Base-by-base conservation (phyloP, 1,140 invertebrate genomes). In the Cyclina sinensis region DNA sequence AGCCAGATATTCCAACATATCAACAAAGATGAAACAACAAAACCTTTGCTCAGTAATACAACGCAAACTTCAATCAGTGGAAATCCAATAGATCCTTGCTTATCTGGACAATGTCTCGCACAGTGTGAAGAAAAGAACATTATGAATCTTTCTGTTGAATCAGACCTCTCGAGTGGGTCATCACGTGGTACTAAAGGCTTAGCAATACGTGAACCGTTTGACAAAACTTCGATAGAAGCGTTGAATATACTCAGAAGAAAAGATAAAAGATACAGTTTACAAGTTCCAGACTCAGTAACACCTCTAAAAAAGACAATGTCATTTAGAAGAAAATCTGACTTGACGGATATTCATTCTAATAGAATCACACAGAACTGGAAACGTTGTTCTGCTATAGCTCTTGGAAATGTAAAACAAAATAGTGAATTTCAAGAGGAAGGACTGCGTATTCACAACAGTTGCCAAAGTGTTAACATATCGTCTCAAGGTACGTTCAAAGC, bases 261-360 rank as follows among this genome's bases (percentile, higher is more conserved):
- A 16, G 27, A 27, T 37, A 32, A 32, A 21, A 35, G 65, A 70
- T 70, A 51, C 21, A 78, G 74, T 37, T 35, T 78, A 35, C 46
- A 78, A 54, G 74, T 78, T 30, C 74, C 74, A 35, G 54, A n/a
- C 12, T 21, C 27, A 18, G 9, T 51, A 0, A 37, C 16, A 35
- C 27, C 46, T 9, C 1, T 30, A 30, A 78, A 18, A 18, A 78
- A 54, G 5, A 51, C 0, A 35, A n/a, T 78, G 32, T 35, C 74
- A 14, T 54, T 78, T 18, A 78, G 74, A 54, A 51, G 74, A 37
- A 78, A n/a, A 18, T 78, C 74, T 0, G 74, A 78, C 32, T 5
- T 35, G 18, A 78, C 74, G 7, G 46, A 46, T 21, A 2, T 0
- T 4, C 21, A 39, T 39, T 37, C 27, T 70, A 70, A 70, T 37